Percentiles rank a stretch among this genome's conserved stretches.
Evolutionary conservation across 2,113 vertebrate genomes (phyloP).

Genomic region (Perognathus longimembris): DNA sequence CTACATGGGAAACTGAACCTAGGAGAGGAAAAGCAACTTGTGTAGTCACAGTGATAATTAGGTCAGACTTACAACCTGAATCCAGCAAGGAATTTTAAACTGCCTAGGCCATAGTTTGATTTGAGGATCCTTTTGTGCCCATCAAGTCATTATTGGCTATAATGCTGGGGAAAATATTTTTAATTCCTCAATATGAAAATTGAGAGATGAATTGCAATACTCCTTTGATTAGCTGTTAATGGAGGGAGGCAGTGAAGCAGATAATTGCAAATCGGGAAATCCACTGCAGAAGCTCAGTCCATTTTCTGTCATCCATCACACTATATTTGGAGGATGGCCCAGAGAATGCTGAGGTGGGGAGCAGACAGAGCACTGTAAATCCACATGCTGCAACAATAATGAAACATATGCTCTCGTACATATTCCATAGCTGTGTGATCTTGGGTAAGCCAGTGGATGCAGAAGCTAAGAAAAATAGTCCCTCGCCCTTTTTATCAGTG

Average conservation of each 20-base stretch:
- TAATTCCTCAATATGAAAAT: constrained; percentile 44
- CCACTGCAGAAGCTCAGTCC: not conserved
- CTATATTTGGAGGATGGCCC: not conserved
- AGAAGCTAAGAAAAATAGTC: not conserved
- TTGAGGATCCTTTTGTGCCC: not conserved
- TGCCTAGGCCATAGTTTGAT: not conserved
- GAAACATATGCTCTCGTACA: not conserved
- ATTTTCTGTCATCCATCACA: not conserved
- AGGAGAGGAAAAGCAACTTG: constrained; percentile 31
- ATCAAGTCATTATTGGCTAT: constrained; percentile 12
- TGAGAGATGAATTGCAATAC: not conserved
- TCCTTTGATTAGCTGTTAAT: constrained; percentile 59
- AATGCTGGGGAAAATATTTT: constrained; percentile 40
- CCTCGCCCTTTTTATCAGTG: not conserved
- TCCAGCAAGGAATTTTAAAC: constrained; percentile 26
- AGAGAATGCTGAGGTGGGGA: not conserved
- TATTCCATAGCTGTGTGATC: not conserved
- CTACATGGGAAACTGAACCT: not conserved
- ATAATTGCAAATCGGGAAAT: constrained; percentile 48
- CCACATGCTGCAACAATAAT: not conserved
- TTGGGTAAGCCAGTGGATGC: not conserved
- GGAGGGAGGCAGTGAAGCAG: constrained; percentile 44
- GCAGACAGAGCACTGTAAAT: not conserved
- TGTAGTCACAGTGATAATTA: constrained; percentile 3
- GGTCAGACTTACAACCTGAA: not conserved